These are phyloP conservation scores for Stenchaetothrips biformis DNA, from an alignment of 2,888 invertebrate species.

Conservation along the genomic window DNA sequence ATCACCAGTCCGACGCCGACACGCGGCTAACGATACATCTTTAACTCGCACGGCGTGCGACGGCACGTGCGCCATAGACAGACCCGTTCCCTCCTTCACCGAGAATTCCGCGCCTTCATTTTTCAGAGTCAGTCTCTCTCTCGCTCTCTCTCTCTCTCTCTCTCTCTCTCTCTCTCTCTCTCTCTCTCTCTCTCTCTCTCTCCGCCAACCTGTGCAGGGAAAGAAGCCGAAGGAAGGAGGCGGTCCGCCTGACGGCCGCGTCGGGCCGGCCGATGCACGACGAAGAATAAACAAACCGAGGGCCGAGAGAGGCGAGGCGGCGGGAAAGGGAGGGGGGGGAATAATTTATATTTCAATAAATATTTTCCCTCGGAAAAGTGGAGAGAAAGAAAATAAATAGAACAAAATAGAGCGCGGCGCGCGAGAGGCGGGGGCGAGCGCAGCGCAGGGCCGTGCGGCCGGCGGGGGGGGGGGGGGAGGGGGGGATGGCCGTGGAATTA, in stretches of 20 bases:
- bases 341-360: slow-evolving; percentile 25
- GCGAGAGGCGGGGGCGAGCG: neutral
- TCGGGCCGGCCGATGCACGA: neutral
- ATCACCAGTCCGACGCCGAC: no score
- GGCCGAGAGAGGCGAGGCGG: neutral
- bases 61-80: no score
- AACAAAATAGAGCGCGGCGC: slow-evolving; percentile 3
- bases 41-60: no score
- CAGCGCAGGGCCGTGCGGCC: no score
- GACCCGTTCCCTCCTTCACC: no score
- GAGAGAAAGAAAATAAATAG: slow-evolving; percentile 25
- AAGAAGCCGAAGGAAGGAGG: neutral
- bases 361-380: slow-evolving; percentile 21
- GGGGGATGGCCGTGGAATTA: neutral
- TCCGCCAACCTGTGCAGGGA: neutral
- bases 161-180: no score
- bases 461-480: neutral
- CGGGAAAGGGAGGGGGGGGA: neutral
- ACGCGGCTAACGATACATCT: no score
- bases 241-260: neutral
- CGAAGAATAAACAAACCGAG: neutral
- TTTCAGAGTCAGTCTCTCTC: no score
- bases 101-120: no score
- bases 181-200: no score
- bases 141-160: no score